These are phyloP conservation scores for Xestoiulus laeticollis DNA, from an alignment of 2,888 invertebrate genomes.

Conservation along the genomic window DNA sequence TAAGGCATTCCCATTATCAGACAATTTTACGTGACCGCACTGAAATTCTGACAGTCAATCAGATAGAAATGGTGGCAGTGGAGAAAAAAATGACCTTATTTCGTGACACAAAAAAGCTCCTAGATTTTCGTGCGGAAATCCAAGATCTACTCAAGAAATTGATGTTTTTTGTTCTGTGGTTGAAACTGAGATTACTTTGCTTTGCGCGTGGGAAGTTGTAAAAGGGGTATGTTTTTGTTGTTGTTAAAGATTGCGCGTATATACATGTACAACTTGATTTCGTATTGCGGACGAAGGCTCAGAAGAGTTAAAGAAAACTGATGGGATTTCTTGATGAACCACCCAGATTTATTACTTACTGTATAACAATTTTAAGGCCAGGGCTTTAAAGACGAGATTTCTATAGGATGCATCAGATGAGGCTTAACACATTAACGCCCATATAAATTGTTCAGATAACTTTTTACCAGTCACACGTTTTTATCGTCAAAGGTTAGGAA, in stretches of 20 bases:
- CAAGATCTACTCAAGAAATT: constrained; percentile 19
- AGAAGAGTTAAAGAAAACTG: not conserved
- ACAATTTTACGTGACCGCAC: not conserved
- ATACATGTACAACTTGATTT: not conserved
- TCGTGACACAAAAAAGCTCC: not conserved
- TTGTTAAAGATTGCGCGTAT: not conserved
- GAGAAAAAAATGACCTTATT: not conserved
- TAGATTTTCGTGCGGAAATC: constrained; percentile 1
- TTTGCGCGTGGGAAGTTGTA: not conserved
- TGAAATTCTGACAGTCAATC: not conserved
- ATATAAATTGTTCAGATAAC: not conserved
- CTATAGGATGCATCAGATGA: not conserved
- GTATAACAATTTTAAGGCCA: not conserved
- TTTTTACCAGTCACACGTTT: not conserved
- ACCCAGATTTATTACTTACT: not conserved
- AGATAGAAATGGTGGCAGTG: not conserved
- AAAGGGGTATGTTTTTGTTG: not conserved
- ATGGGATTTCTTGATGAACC: constrained; percentile 18
- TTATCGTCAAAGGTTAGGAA: not conserved
- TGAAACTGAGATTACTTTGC: not conserved
- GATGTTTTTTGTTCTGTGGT: constrained; percentile 15
- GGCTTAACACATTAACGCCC: not conserved
- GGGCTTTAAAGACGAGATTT: constrained; percentile 11
- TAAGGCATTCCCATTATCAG: not conserved
- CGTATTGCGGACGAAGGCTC: not conserved